Evolutionary conservation across 2,797 vertebrate species (phyloP), one percentile per base, ranked within the genome.

Genomic region (Ciconia nigra): DNA sequence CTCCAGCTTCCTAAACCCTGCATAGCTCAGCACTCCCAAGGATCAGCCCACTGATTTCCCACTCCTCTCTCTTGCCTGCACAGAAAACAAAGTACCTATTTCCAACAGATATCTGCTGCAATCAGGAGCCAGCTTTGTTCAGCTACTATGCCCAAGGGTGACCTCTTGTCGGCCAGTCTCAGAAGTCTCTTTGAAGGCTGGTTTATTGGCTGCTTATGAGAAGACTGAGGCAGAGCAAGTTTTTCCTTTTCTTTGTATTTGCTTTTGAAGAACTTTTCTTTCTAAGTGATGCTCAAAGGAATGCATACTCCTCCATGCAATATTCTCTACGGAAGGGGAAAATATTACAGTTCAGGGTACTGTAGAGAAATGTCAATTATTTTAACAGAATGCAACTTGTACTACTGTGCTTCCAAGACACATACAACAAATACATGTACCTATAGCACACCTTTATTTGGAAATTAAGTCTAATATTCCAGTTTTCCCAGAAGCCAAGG

Each of bases 171-270:
- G 92, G 67, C 47, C 70, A 82, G 47, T 42, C 86, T 92, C 92
- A 79, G 58, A 93, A 93, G 81, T 49, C 84, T 95, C 59, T 84
- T 92, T 94, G 88, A 96, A 93, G 58, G 19, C 22, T 83, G 24
- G 13, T 70, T 93, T 93, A 49, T 77, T 93, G 54, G 49, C 42
- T 92, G 62, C 20, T 55, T 72, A 28, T 55, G 20, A 92, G 80
- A 69, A 90, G 80, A 66, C 1, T 66, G 83, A 87, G 46, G 70
- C 46, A 89, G 73, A 85, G 63, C 10, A 54, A 37, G 9, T 31
- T 26, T 83, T 51, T 66, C n/a, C 16, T 66, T 92, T 87, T 51
- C 55, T 80, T 59, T 80, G 55, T 66, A 31, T 93, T 92, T 96
- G 59, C 35, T 77, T 90, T 70, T 61, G 47, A 84, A 90, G 39